Evolutionary conservation across 2,113 vertebrate genomes (phyloP).

Genomic region (Girardinichthys multiradiatus): DNA sequence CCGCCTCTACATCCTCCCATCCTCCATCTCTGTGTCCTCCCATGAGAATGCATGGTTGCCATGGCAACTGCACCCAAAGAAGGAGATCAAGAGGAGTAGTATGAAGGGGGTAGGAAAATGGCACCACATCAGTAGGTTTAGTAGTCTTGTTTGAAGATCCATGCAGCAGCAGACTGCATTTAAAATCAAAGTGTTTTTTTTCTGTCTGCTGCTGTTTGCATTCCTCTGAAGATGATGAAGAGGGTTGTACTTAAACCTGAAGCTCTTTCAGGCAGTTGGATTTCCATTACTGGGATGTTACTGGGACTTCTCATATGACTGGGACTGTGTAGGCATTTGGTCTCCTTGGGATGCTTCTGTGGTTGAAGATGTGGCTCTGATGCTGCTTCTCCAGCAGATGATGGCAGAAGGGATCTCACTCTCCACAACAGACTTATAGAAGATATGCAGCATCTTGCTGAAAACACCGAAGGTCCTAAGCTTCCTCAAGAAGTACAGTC

Average conservation of each 20-base stretch:
- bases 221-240: background rate
- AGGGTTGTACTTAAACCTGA: too few species aligned
- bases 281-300: background rate
- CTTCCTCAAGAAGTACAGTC: too few species aligned
- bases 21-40: constrained; percentile 22
- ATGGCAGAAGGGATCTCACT: too few species aligned
- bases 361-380: background rate
- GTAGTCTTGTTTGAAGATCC: background rate
- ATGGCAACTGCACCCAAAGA: constrained; percentile 26
- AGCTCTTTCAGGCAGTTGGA: too few species aligned
- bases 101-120: constrained; percentile 10
- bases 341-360: too few species aligned
- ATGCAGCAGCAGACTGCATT: background rate
- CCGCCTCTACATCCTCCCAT: constrained; percentile 26
- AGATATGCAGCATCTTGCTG: too few species aligned
- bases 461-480: too few species aligned
- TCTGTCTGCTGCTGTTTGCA: background rate
- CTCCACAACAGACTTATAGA: too few species aligned
- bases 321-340: too few species aligned
- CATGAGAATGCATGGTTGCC: constrained; percentile 24
- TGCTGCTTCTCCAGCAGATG: too few species aligned
- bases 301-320: background rate
- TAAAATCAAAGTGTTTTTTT: background rate
- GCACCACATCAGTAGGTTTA: background rate
- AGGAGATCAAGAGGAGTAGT: constrained; percentile 6